A percentile compares a stretch with the other conserved stretches of the same genome.
These are phyloP conservation scores for Drosophila fulvimacula DNA, from an alignment of 2,888 invertebrate genomes.

Conservation along the genomic window DNA sequence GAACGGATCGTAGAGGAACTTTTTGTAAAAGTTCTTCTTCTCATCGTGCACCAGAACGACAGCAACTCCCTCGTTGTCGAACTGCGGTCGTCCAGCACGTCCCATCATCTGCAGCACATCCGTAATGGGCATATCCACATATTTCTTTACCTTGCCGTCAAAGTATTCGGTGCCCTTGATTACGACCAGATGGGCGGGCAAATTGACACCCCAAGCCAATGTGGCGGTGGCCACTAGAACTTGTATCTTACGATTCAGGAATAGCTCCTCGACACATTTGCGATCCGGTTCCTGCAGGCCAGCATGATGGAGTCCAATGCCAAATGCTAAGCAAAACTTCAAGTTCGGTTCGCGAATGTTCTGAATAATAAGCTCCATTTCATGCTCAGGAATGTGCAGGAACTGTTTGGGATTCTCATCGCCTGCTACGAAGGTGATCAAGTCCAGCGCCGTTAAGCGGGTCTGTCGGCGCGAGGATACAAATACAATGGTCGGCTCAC, in stretches of 20 bases:
- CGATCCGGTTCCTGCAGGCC: slow-evolving; percentile 97
- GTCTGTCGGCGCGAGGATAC: slow-evolving; percentile 99
- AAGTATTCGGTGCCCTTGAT: slow-evolving; percentile 99
- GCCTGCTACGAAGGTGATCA: slow-evolving; percentile 95
- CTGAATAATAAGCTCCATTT: slow-evolving; percentile 92
- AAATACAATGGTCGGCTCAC: slow-evolving; percentile 96
- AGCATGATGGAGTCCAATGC: slow-evolving; percentile 99
- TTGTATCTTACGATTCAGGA: slow-evolving; percentile 97
- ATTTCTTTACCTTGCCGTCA: slow-evolving; percentile 97
- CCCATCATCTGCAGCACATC: slow-evolving; percentile 99
- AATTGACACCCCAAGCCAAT: slow-evolving; percentile 99
- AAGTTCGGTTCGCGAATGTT: slow-evolving; percentile 94
- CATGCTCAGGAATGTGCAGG: slow-evolving; percentile 93
- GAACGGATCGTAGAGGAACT: slow-evolving; percentile 99
- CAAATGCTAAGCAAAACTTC: slow-evolving; percentile 96
- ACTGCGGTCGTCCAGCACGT: slow-evolving; percentile 98
- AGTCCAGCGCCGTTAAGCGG: slow-evolving; percentile 96
- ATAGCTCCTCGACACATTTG: slow-evolving; percentile 95
- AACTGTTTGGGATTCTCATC: slow-evolving; percentile 98
- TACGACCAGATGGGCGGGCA: slow-evolving; percentile 99
- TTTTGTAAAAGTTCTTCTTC: slow-evolving; percentile 99
- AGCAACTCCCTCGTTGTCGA: slow-evolving; percentile 95
- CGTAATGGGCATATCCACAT: slow-evolving; percentile 99
- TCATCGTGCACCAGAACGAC: slow-evolving; percentile 96
- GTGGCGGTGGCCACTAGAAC: slow-evolving; percentile 98